Evolutionary conservation across 92 coral and sea anemone species (phyloP).

Genomic region (Bergia sp.): DNA sequence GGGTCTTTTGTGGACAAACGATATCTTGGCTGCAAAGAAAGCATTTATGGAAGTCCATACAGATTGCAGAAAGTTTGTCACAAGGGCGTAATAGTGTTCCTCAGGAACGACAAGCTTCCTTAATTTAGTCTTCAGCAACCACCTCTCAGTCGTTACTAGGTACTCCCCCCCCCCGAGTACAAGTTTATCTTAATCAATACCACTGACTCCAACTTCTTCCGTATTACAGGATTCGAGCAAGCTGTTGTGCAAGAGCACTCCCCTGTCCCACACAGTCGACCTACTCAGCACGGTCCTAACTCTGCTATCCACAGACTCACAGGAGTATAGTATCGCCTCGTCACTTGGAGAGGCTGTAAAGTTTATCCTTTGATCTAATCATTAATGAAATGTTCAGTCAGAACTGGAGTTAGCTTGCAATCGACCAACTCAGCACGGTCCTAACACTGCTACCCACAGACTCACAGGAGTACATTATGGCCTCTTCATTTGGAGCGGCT

Average conservation of each 20-base stretch:
- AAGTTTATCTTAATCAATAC: neutral
- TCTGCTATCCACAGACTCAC: constrained; percentile 65
- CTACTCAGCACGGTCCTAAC: constrained; percentile 70
- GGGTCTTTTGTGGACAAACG: too few relatives aligned
- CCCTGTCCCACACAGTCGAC: constrained; percentile 73
- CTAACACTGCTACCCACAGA: constrained; percentile 59
- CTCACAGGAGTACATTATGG: constrained; percentile 69
- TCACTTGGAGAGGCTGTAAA: constrained; percentile 76
- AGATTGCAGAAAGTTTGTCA: too few relatives aligned
- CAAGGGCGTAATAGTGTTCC: too few relatives aligned
- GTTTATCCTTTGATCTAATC: constrained; percentile 48
- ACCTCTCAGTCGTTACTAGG: too few relatives aligned
- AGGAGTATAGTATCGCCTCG: constrained; percentile 76
- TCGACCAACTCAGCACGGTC: constrained; percentile 67
- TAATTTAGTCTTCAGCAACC: too few relatives aligned
- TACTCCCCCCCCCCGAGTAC: too few relatives aligned
- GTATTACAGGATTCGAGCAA: constrained; percentile 74
- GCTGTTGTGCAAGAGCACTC: constrained; percentile 66
- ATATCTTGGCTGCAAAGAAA: too few relatives aligned
- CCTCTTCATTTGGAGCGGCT: constrained; percentile 68
- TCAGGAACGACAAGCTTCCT: too few relatives aligned
- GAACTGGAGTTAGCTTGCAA: constrained; percentile 68
- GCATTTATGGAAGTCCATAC: too few relatives aligned
- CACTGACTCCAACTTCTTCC: neutral
- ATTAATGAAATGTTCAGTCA: constrained; percentile 22